Percentiles rank a stretch among this genome's conserved stretches.
These are phyloP conservation scores for Premnoplex brunnescens DNA, from an alignment of 2,797 vertebrate genomes.

Conservation along the genomic window DNA sequence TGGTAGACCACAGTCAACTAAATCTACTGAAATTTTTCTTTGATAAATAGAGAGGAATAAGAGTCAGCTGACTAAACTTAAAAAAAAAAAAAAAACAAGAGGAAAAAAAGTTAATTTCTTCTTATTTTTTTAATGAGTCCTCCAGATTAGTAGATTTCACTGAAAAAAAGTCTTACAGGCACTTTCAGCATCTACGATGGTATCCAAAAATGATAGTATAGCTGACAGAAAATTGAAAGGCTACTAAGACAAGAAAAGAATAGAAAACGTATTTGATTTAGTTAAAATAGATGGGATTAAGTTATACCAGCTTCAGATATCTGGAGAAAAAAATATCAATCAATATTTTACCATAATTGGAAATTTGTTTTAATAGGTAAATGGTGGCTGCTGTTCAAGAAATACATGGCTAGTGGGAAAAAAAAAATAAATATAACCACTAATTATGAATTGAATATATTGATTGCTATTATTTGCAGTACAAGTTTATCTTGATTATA, in stretches of 20 bases:
- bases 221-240: neutral
- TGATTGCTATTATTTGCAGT: neutral
- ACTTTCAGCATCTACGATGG: neutral
- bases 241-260: neutral
- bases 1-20: neutral
- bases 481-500: neutral
- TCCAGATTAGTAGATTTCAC: neutral
- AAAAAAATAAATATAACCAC: neutral
- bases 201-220: neutral
- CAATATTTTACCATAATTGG: neutral
- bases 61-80: neutral
- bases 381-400: neutral
- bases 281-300: neutral
- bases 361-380: neutral
- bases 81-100: neutral
- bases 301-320: neutral
- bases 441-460: neutral
- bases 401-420: neutral
- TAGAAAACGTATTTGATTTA: neutral
- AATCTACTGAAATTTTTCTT: neutral
- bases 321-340: neutral
- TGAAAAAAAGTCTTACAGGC: neutral
- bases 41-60: neutral
- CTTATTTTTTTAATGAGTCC: neutral
- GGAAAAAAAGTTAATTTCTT: rapidly evolving